Percentiles rank a stretch among this genome's conserved stretches.
These are phyloP conservation scores for Podarcis muralis DNA, from an alignment of 2,113 vertebrate genomes.

Conservation along the genomic window DNA sequence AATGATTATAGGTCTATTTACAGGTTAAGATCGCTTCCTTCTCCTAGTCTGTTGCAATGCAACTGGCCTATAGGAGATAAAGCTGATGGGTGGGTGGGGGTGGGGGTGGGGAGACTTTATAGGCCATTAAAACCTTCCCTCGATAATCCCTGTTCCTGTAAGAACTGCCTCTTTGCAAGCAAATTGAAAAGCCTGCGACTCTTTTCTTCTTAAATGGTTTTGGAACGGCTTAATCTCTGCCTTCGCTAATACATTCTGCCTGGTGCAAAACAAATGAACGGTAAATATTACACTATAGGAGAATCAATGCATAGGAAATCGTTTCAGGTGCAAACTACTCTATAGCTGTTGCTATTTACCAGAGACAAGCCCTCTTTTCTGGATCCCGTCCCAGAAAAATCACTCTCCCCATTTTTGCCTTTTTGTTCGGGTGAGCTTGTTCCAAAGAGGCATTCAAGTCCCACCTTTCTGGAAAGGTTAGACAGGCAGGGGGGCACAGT, in stretches of 20 bases:
- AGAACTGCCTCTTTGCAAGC: neutral
- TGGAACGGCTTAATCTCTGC: neutral
- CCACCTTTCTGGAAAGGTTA: too few species aligned
- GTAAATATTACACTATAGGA: neutral
- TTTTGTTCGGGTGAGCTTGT: too few species aligned
- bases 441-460: too few species aligned
- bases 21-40: slow-evolving; percentile 47
- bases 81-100: neutral
- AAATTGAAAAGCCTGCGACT: neutral
- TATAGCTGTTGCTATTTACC: neutral
- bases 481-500: too few species aligned
- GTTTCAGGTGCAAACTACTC: neutral
- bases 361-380: neutral
- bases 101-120: slow-evolving; percentile 38
- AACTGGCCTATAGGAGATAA: slow-evolving; percentile 54
- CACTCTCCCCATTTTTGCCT: neutral
- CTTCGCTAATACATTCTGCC: slow-evolving; percentile 7
- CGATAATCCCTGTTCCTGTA: slow-evolving; percentile 44
- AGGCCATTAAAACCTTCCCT: slow-evolving; percentile 59
- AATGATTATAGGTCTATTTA: slow-evolving; percentile 66
- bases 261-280: neutral
- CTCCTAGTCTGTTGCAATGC: slow-evolving; percentile 51
- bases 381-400: neutral
- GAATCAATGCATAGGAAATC: neutral
- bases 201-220: slow-evolving; percentile 34